Percentiles rank a stretch among this genome's conserved stretches.
Evolutionary conservation across 2,888 invertebrate species (phyloP).

Genomic region (Volucella zonaria): DNA sequence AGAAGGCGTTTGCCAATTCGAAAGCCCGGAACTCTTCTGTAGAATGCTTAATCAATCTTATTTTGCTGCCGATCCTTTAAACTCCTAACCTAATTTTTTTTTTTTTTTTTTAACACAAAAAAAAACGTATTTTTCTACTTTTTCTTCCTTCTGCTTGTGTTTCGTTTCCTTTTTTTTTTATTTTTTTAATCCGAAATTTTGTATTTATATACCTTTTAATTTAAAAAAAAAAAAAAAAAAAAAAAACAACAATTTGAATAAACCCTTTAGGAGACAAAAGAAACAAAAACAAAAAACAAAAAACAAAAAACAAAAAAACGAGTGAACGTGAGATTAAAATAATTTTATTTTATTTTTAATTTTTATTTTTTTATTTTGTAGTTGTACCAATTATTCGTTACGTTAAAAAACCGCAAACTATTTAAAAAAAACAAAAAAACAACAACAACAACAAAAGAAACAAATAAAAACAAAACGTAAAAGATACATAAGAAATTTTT

Average conservation of each 20-base stretch:
- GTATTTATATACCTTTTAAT: constrained; percentile 39
- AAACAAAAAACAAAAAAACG: background rate
- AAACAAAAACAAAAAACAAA: background rate
- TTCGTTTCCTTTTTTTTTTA: constrained; percentile 7
- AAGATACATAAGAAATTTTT: background rate
- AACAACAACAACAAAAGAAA: too few relatives aligned
- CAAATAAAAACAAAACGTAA: background rate
- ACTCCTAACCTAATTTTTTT: constrained; percentile 7
- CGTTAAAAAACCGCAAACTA: constrained; percentile 5
- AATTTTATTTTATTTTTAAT: constrained; percentile 21
- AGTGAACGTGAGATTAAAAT: constrained; percentile 38
- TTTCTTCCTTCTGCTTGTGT: background rate
- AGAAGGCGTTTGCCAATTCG: constrained; percentile 86
- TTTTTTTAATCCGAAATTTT: constrained; percentile 14
- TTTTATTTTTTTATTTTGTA: constrained; percentile 8
- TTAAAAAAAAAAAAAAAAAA: constrained; percentile 5
- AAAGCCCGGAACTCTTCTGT: constrained; percentile 84
- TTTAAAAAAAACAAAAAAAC: background rate
- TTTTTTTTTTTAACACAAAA: background rate
- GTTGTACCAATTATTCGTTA: constrained; percentile 17
- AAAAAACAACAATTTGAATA: background rate
- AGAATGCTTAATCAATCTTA: constrained; percentile 65
- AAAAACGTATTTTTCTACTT: background rate
- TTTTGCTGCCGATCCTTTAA: background rate
- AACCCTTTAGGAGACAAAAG: constrained; percentile 17